These are phyloP conservation scores for Periophthalmodon schlosseri DNA, from an alignment of 2,113 vertebrate genomes.

Conservation along the genomic window DNA sequence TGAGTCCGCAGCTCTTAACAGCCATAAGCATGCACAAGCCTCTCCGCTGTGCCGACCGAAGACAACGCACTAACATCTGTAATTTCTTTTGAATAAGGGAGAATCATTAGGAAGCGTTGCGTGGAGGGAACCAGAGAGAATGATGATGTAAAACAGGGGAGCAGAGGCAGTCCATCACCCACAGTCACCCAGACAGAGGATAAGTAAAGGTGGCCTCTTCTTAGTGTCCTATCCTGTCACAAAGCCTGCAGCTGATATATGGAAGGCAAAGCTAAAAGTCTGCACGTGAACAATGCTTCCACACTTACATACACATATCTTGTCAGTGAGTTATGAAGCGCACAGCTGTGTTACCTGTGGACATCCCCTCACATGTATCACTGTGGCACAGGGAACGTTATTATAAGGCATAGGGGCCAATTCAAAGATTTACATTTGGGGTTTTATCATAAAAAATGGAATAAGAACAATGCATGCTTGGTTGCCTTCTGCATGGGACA, in stretches of 20 bases:
- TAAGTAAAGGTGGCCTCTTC: slow-evolving; percentile 69
- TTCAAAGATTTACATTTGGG: slow-evolving; percentile 10
- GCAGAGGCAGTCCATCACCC: slow-evolving; percentile 64
- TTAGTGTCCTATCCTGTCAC: slow-evolving; percentile 67
- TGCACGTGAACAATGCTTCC: slow-evolving; percentile 34
- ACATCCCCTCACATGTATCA: slow-evolving; percentile 45
- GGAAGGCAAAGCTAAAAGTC: slow-evolving; percentile 59
- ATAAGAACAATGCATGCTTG: not conserved
- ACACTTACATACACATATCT: slow-evolving; percentile 49
- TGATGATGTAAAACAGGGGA: slow-evolving; percentile 62
- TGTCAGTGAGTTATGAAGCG: slow-evolving; percentile 54
- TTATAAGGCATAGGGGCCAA: slow-evolving; percentile 21
- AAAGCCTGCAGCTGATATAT: slow-evolving; percentile 60
- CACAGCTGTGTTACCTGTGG: slow-evolving; percentile 21
- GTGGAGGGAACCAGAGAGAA: slow-evolving; percentile 42
- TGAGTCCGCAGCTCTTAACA: slow-evolving; percentile 16
- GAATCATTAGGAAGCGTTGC: slow-evolving; percentile 54
- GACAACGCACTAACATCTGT: slow-evolving; percentile 23
- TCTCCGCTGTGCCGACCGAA: slow-evolving; percentile 14
- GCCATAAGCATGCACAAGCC: slow-evolving; percentile 9
- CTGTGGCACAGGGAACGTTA: slow-evolving; percentile 29
- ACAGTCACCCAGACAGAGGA: slow-evolving; percentile 53
- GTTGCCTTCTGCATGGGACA: slow-evolving; percentile 29
- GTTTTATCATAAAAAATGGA: slow-evolving; percentile 1
- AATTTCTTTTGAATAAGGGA: slow-evolving; percentile 50